phyloP scores from a whole-genome alignment of 2,888 invertebrate species.

The Gandaritis pyraliata region DNA sequence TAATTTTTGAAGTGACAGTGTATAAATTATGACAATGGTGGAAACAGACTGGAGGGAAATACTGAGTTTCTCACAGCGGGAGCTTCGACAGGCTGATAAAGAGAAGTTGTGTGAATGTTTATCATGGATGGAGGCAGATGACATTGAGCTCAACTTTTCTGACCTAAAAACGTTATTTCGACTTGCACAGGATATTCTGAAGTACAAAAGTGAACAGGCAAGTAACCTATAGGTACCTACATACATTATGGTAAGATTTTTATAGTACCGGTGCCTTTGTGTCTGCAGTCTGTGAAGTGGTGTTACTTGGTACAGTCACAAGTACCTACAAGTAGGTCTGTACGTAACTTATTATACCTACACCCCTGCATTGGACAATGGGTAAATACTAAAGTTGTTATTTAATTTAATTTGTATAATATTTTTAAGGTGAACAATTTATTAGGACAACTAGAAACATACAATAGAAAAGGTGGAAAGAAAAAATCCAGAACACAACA shows the following conservation, averaged over 20 bases:
- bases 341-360: too few relatives aligned
- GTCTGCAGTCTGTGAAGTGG: too few relatives aligned
- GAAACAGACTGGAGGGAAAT: slow-evolving; percentile 86
- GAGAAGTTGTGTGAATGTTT: slow-evolving; percentile 86
- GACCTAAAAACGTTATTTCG: slow-evolving; percentile 84
- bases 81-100: slow-evolving; percentile 85
- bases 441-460: slow-evolving; percentile 63
- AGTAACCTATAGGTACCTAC: slow-evolving; percentile 14
- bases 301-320: too few relatives aligned
- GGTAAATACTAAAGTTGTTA: neutral
- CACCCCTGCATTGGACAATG: neutral
- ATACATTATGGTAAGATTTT: too few relatives aligned
- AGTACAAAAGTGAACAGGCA: slow-evolving; percentile 88
- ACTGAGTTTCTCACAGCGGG: slow-evolving; percentile 79
- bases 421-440: slow-evolving; percentile 66
- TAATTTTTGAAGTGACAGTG: slow-evolving; percentile 21
- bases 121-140: slow-evolving; percentile 85
- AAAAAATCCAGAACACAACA: slow-evolving; percentile 55
- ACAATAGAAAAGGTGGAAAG: slow-evolving; percentile 60
- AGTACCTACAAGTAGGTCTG: too few relatives aligned
- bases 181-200: slow-evolving; percentile 87
- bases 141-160: slow-evolving; percentile 81
- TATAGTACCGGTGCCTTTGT: too few relatives aligned
- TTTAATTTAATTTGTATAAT: neutral
- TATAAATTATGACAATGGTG: slow-evolving; percentile 55